Evolutionary conservation across 1,140 invertebrate genomes (phyloP), one percentile per base, ranked within the genome.

Genomic region (Antheraea pernyi): DNA sequence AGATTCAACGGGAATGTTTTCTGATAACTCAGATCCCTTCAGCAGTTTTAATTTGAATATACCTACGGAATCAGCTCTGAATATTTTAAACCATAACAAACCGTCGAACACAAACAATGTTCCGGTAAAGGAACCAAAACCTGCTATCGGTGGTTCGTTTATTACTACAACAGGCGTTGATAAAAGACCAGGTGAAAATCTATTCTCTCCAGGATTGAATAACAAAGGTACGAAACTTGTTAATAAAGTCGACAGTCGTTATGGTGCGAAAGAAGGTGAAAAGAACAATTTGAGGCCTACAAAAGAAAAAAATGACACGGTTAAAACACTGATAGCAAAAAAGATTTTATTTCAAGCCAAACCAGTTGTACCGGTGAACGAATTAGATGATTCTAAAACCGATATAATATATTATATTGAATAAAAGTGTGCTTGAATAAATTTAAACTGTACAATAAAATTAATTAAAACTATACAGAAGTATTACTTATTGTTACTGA

Each of bases 281-380:
- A 64, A 64, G n/a, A 16, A 30, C 13, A 64, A n/a, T 37, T 11
- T 64, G 61, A 39, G 10, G 19, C 0, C 62, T 30, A 19, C 10
- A 2, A 22, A 69, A 9, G 39, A 64, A 19, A 69, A 61, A 46
- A 60, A 65, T 13, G 48, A 53, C 19, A 53, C 60, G 22, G 37
- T 70, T 4, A 68, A 64, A 68, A 48, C 65, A 36, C 13, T 79
- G 22, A 76, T 58, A 37, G 73, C 69, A 42, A 69, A 59, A 36
- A 81, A 77, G 59, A 78, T 81, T 61, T 72, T 74, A 39, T 76
- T 75, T 68, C 79, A 80, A 75, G 77, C 75, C 0, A 59, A 73
- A 63, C 80, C 82, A 19, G 75, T 84, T 7, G 36, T 69, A 30
- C 82, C 82, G 7, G 69, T 67, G 18, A 70, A 76, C 13, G 64